Evolutionary conservation across 2,888 invertebrate genomes (phyloP).

Genomic region (Metacarcinus magister): DNA sequence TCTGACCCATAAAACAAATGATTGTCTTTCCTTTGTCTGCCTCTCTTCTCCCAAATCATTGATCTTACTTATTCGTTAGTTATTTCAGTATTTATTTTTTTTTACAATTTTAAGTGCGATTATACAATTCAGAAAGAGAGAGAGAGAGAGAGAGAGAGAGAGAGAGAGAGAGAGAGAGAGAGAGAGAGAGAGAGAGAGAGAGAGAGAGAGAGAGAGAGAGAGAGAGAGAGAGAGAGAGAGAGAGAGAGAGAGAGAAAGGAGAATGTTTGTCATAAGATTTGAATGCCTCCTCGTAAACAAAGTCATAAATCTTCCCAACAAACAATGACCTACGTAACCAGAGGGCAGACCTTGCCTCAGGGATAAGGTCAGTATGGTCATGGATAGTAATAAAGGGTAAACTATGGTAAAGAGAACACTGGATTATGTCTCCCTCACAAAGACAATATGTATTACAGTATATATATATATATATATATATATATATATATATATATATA

Average conservation of each 20-base stretch:
- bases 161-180: slow-evolving; percentile 18
- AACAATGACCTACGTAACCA: not conserved
- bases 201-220: slow-evolving; percentile 21
- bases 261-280: slow-evolving; percentile 21
- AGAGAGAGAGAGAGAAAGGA: not conserved
- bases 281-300: slow-evolving; percentile 6
- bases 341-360: not conserved
- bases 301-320: not conserved
- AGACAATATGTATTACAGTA: not conserved
- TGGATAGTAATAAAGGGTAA: not conserved
- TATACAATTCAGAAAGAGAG: not conserved
- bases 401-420: not conserved
- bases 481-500: too few relatives aligned
- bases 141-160: not conserved
- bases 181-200: not conserved
- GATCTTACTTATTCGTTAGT: not conserved
- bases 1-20: too few relatives aligned
- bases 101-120: not conserved
- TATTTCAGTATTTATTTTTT: not conserved
- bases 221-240: not conserved
- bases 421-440: not conserved
- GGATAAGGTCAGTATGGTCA: not conserved
- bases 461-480: too few relatives aligned
- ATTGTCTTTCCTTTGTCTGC: too few relatives aligned
- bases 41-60: not conserved